A percentile compares a stretch with the other conserved stretches of the same genome.
Evolutionary conservation across 2,113 vertebrate species (phyloP).

Genomic region (Cebus imitator): DNA sequence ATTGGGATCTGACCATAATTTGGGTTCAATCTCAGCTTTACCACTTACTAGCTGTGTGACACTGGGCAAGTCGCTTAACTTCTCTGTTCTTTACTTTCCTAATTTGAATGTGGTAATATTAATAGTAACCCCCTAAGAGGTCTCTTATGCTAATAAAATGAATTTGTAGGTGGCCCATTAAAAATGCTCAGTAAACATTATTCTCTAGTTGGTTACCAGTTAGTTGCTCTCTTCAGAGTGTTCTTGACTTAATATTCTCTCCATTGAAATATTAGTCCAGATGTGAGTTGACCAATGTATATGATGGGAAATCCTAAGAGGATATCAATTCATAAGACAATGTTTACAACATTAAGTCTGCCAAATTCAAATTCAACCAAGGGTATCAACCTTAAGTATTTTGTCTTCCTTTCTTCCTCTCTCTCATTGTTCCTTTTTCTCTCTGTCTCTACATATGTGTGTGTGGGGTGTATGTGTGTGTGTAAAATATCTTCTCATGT

Average conservation of each 20-base stretch:
- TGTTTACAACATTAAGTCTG: background rate
- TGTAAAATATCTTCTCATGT: background rate
- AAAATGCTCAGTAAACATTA: background rate
- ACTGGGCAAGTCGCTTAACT: background rate
- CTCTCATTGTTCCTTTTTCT: background rate
- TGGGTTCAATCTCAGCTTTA: background rate
- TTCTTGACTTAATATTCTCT: background rate
- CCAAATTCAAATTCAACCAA: background rate
- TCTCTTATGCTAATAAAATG: background rate
- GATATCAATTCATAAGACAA: background rate
- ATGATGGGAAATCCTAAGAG: background rate
- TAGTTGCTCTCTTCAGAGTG: background rate
- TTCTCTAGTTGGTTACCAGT: background rate
- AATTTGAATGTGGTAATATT: background rate
- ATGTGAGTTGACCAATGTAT: background rate
- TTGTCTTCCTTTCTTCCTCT: background rate
- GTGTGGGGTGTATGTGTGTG: too few relatives aligned
- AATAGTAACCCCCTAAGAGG: background rate
- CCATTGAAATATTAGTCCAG: background rate
- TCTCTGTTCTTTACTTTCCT: background rate
- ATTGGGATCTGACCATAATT: background rate
- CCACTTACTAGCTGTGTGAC: background rate
- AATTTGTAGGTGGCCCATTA: background rate
- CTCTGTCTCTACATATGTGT: background rate
- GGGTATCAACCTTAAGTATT: background rate